Evolutionary conservation across 2,113 vertebrate genomes (phyloP).

Genomic region (Nerophis lumbriciformis): DNA sequence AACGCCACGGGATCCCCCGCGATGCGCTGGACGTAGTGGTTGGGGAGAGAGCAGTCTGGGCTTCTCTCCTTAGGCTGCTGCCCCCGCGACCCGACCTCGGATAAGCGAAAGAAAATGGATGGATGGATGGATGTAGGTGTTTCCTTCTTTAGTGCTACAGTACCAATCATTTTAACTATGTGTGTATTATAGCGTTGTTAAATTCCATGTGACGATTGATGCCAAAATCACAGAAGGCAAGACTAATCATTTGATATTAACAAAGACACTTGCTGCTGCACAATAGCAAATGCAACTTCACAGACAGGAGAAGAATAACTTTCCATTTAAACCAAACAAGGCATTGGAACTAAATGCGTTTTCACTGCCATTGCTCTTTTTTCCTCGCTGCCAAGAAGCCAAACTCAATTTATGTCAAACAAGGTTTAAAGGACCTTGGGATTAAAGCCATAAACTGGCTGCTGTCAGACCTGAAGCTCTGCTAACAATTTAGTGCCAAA

Average conservation of each 20-base stretch:
- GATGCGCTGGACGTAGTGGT: too few species aligned
- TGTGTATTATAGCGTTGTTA: background rate
- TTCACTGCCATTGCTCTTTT: slow-evolving; percentile 72
- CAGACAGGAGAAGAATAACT: slow-evolving; percentile 61
- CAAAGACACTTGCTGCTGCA: slow-evolving; percentile 36
- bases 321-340: slow-evolving; percentile 83
- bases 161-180: background rate
- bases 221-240: background rate
- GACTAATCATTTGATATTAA: slow-evolving; percentile 24
- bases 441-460: slow-evolving; percentile 98
- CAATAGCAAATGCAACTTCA: slow-evolving; percentile 45
- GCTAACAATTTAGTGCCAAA: slow-evolving; percentile 99
- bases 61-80: too few species aligned
- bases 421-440: slow-evolving; percentile 98
- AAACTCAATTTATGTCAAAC: slow-evolving; percentile 99
- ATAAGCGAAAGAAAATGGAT: too few species aligned
- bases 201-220: background rate
- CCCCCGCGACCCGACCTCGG: too few species aligned
- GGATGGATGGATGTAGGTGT: background rate
- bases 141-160: too few species aligned
- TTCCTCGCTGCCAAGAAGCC: slow-evolving; percentile 77
- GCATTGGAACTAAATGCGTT: slow-evolving; percentile 72
- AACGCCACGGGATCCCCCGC: too few species aligned
- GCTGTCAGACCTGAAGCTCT: slow-evolving; percentile 95
- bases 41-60: too few species aligned